Base-by-base conservation (phyloP, 2,888 invertebrate genomes). In the Tromatobia lineatoria region DNA sequence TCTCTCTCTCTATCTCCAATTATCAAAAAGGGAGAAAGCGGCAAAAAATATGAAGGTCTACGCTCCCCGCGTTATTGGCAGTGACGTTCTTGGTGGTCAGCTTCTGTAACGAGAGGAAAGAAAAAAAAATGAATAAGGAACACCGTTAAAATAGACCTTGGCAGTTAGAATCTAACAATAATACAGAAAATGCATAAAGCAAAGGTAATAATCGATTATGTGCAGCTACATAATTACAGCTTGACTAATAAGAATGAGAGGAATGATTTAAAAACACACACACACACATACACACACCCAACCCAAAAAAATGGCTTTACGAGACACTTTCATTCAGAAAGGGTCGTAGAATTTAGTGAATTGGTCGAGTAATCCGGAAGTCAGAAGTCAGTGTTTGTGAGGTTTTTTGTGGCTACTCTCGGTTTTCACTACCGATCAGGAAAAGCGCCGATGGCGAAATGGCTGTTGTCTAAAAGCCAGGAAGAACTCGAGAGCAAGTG, bases 81-180 rank as follows among this genome's bases (percentile, higher is more conserved):
- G 87, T 87, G 80, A 85, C 82, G 67, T 80, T 85, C 52, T 64
- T 73, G 81, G 83, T 86, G 85, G 74, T 87, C 80, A 86, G 85
- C 81, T 81, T 88, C 88, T 88, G 88, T 42, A 87, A 87, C 74
- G 73, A 88, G 29, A 87, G 73, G 61, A 80, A 83, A 54, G 29
- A 29, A 61, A 42, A 82, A 67, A 77, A 70, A 80, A 73, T 45
- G 11, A 64, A 69, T 79, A 61, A 80, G 77, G 38, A 77, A 80
- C 64, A 77, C 67, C n/a, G 78, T 85, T 69, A 59, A 52, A 71
- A 38, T 29, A 77, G 75, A 71, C 80, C 80, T 83, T 76, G 80
- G 57, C 76, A 76, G 75, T 73, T 73, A 45, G 15, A 67, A 34
- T 69, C 69, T 6, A 18, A 61, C 45, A 50, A 80, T 71, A 80